Conservation (phyloP, 1,140 invertebrate species). For the Aporrectodea caliginosa region DNA sequence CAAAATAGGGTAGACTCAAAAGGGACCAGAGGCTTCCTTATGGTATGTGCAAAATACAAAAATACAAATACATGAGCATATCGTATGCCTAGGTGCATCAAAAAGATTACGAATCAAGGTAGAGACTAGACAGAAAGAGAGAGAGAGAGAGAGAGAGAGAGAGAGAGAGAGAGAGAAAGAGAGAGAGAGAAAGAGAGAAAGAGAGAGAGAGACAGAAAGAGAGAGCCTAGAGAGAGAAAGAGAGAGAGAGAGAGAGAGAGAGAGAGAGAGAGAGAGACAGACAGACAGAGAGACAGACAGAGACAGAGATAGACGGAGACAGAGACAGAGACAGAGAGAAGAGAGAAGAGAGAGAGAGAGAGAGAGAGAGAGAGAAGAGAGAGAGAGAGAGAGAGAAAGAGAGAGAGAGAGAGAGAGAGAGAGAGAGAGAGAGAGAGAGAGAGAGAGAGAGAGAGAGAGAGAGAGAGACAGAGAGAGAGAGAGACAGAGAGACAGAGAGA, state of each 20-base stretch:
- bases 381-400: neutral
- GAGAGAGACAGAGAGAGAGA: neutral
- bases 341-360: neutral
- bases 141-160: no score
- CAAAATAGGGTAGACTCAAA: no score
- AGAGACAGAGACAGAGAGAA: neutral
- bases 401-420: neutral
- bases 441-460: conserved; percentile 1
- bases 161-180: no score
- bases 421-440: conserved; percentile 1
- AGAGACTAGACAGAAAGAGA: no score
- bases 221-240: neutral
- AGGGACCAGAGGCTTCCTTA: no score
- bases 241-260: neutral
- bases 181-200: no score
- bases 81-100: no score
- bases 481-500: neutral
- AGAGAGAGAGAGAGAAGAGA: neutral
- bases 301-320: neutral
- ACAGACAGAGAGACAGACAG: neutral
- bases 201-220: no score
- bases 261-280: neutral
- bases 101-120: no score
- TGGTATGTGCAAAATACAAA: no score
- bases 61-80: no score